Evolutionary conservation across 2,113 vertebrate genomes (phyloP), one percentile per base, ranked within the genome.

Genomic region (Misgurnus anguillicaudatus): DNA sequence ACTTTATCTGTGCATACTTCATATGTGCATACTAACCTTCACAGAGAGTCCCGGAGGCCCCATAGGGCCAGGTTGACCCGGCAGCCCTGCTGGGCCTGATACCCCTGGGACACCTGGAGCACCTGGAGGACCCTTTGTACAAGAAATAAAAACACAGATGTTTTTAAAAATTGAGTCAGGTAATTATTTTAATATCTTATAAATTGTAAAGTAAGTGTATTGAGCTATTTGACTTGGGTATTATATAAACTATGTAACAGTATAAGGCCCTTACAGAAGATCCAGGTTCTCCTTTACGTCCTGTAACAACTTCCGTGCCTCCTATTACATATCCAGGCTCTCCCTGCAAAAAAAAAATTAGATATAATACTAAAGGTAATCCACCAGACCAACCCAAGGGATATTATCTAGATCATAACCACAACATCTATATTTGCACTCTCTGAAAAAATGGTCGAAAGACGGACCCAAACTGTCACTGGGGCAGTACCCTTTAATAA

Each of bases 311-410:
- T 31, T 95, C 94, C 4, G 91, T 82, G 38, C 93, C 93, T 77
- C 93, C 93, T 2, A 96, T 87, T 0, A 94, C 90, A 3, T 95
- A 97, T 36, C 96, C 96, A 2, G 95, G 94, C 48, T 96, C 94
- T 1, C 96, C 96, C 96, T 97, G 78, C 3, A 58, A 45, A 58
- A 71, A 36, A 74, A 11, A 75, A 6, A 73, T 11, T 11, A 13
- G 42, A 7, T 8, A 45, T 10, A 51, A 2, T 16, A 51, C 47
- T 51, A n/a, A 19, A 19, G 9, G 6, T 19, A 2, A n/a, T 19
- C 8, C 5, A 57, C 4, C 9, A 13, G 47, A 51, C 14, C n/a
- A 57, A 9, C 17, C 0, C 4, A 51, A 51, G 48, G 9, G 5
- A 62, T 16, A 64, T 3, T 16, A 64, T 3, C 5, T 9, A 31